A percentile compares a stretch with the other conserved stretches of the same genome.
Conservation (phyloP, 64 coral and sea anemone genomes). For the Actinia tenebrosa region DNA sequence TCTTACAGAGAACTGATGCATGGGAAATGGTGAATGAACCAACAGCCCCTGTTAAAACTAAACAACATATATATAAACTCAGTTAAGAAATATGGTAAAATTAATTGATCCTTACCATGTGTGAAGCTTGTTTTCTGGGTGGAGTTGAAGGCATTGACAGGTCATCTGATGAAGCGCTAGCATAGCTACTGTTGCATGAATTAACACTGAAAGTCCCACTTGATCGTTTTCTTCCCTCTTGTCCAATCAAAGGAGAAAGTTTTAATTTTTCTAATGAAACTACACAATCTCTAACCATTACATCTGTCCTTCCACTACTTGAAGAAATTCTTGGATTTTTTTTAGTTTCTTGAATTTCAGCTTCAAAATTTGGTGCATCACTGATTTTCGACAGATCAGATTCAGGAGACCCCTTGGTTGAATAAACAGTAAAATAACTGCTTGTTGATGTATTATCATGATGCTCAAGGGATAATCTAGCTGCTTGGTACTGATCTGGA, state of each 20-base stretch:
- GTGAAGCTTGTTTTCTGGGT: conserved; percentile 27
- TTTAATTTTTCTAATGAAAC: conserved; percentile 68
- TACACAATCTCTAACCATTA: conserved; percentile 48
- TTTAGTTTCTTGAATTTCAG: not conserved
- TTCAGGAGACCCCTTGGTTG: not conserved
- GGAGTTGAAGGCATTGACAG: not conserved
- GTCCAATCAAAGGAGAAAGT: conserved; percentile 43
- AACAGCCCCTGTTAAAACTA: too few species aligned
- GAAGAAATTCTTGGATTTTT: not conserved
- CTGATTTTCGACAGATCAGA: not conserved
- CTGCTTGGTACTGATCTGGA: not conserved
- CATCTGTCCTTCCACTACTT: not conserved
- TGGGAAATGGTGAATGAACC: too few species aligned
- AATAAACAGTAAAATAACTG: not conserved
- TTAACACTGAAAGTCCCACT: not conserved
- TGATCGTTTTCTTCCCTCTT: conserved; percentile 13
- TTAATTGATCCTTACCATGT: conserved; percentile 30
- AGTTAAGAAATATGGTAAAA: too few species aligned
- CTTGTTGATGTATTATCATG: not conserved
- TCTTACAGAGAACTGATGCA: too few species aligned
- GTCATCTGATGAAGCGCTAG: not conserved
- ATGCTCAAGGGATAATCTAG: not conserved
- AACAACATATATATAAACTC: too few species aligned
- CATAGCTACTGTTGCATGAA: not conserved
- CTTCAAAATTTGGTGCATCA: not conserved